These are phyloP conservation scores for Thymelicus lineola DNA, from an alignment of 2,888 invertebrate species.

Conservation along the genomic window DNA sequence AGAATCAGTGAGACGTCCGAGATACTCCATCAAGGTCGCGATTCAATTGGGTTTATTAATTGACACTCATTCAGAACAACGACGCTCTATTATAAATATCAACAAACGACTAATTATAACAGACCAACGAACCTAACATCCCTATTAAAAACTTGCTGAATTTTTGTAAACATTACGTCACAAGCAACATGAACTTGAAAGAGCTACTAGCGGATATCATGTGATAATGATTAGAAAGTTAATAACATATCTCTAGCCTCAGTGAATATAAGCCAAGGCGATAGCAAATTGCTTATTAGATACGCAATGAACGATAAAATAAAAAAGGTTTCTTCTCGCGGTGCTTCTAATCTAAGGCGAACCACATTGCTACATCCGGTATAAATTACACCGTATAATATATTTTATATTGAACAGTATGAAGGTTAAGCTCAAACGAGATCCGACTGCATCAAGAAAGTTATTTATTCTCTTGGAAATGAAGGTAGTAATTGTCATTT, in stretches of 20 bases:
- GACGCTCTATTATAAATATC: slow-evolving; percentile 53
- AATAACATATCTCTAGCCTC: slow-evolving; percentile 44
- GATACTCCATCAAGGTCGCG: slow-evolving; percentile 62
- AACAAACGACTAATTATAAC: slow-evolving; percentile 48
- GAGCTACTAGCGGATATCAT: neutral
- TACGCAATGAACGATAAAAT: slow-evolving; percentile 45
- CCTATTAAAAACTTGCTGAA: slow-evolving; percentile 20
- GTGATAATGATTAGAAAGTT: slow-evolving; percentile 45
- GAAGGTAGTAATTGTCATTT: no score
- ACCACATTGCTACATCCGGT: slow-evolving; percentile 60
- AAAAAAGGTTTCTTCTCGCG: slow-evolving; percentile 37
- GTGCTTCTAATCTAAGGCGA: slow-evolving; percentile 49
- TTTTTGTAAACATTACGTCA: slow-evolving; percentile 7
- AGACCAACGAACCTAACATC: slow-evolving; percentile 44
- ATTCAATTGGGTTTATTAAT: slow-evolving; percentile 63
- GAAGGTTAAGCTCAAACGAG: slow-evolving; percentile 57
- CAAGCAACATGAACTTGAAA: slow-evolving; percentile 12
- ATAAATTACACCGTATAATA: slow-evolving; percentile 59
- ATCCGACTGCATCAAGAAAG: slow-evolving; percentile 24
- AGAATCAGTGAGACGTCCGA: slow-evolving; percentile 55
- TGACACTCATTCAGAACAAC: slow-evolving; percentile 55
- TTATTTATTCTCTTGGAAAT: no score
- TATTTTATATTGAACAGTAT: slow-evolving; percentile 38
- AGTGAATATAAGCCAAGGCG: slow-evolving; percentile 58
- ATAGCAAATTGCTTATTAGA: slow-evolving; percentile 54